Conservation (phyloP, 2,888 invertebrate genomes). For the Cataglyphis cursor region DNA sequence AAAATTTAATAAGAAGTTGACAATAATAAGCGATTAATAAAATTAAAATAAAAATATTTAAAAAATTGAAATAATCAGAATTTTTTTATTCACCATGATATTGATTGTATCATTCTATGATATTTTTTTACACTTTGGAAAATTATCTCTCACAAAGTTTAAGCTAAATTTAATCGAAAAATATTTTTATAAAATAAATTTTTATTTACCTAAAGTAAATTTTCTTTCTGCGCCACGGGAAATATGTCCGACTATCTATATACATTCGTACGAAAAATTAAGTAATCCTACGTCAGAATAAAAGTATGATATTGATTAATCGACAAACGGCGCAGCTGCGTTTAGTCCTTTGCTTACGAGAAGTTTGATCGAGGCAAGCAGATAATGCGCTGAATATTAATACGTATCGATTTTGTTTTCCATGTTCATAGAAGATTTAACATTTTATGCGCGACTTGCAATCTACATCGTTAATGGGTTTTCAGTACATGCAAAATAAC, state of each 20-base stretch:
- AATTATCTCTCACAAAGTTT: neutral
- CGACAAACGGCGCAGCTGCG: conserved; percentile 5
- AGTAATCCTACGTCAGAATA: conserved; percentile 24
- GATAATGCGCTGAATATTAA: conserved; percentile 40
- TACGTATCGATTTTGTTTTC: conserved; percentile 10
- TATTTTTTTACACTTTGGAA: neutral
- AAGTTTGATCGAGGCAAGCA: conserved; percentile 22
- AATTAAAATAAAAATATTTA: neutral
- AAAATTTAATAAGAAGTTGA: neutral
- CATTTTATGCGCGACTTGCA: conserved; percentile 23
- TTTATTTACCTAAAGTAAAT: neutral
- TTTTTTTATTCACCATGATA: neutral
- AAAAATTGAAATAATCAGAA: neutral
- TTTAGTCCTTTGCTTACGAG: conserved; percentile 21
- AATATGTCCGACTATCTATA: neutral
- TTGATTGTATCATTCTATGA: neutral
- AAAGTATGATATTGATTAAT: conserved; percentile 41
- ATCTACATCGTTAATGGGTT: conserved; percentile 22
- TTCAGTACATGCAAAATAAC: conserved; percentile 32
- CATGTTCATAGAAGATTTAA: neutral
- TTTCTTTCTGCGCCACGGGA: neutral
- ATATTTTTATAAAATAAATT: neutral
- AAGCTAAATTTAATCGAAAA: neutral
- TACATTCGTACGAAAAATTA: neutral
- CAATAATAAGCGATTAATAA: neutral